Evolutionary conservation across 2,113 vertebrate species (phyloP).

Genomic region (Mastomys natalensis): DNA sequence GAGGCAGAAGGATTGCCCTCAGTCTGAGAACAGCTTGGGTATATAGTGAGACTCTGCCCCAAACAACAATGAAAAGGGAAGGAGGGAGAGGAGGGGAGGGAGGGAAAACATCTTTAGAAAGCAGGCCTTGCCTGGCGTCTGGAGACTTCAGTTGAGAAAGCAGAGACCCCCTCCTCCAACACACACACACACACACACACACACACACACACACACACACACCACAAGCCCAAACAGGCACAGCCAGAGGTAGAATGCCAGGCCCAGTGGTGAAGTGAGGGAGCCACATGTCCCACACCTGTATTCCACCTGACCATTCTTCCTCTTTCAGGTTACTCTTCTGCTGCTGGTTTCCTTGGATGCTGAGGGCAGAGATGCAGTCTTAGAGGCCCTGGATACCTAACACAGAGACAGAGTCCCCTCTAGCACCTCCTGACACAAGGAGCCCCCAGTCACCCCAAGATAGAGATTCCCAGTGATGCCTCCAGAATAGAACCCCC

Average conservation of each 20-base stretch:
- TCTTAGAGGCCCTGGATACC: slow-evolving; percentile 86
- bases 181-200: background rate
- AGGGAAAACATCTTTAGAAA: background rate
- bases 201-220: background rate
- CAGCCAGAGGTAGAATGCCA: slow-evolving; percentile 22
- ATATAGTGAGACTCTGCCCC: background rate
- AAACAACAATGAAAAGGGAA: background rate
- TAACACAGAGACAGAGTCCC: slow-evolving; percentile 46
- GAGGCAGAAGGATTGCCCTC: background rate
- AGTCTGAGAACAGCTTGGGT: background rate
- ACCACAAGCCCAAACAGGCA: background rate
- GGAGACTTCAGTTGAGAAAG: slow-evolving; percentile 37
- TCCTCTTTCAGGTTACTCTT: slow-evolving; percentile 92
- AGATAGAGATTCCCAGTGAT: slow-evolving; percentile 80
- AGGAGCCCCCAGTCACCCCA: slow-evolving; percentile 71
- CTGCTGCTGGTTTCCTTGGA: slow-evolving; percentile 98
- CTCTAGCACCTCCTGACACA: slow-evolving; percentile 71
- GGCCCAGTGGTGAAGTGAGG: background rate
- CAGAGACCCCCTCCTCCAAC: background rate
- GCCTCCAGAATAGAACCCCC: slow-evolving; percentile 79
- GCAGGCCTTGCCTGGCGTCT: background rate
- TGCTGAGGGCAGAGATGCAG: slow-evolving; percentile 96
- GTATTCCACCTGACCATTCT: background rate
- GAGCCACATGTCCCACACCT: background rate
- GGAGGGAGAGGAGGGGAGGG: background rate